Conservation (phyloP, 2,113 vertebrate species). For the Ciconia maguari region DNA sequence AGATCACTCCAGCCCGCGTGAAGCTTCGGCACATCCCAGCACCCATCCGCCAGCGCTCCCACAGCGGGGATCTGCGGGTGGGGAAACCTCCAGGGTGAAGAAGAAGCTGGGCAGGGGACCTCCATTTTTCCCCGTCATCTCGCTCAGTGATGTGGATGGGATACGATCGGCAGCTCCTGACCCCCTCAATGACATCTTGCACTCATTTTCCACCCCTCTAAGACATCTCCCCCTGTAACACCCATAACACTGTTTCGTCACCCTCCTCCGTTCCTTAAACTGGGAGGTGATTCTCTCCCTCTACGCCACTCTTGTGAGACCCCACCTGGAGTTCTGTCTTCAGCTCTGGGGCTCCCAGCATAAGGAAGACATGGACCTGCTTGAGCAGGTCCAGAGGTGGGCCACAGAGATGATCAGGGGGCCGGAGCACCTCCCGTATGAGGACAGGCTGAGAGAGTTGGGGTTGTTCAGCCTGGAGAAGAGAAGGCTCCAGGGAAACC, state of each 20-base stretch:
- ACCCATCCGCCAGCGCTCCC: not conserved
- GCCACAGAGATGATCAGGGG: too few species aligned
- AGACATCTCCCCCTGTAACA: not conserved
- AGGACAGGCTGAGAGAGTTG: too few species aligned
- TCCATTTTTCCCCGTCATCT: not conserved
- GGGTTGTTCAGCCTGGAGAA: too few species aligned
- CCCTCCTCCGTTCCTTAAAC: not conserved
- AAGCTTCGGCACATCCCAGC: not conserved
- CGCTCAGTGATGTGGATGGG: not conserved
- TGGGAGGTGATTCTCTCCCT: not conserved
- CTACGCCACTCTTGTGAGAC: too few species aligned
- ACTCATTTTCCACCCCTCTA: not conserved
- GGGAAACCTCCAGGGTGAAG: not conserved
- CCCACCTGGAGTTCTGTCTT: too few species aligned
- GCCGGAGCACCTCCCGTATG: too few species aligned
- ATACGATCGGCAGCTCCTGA: not conserved
- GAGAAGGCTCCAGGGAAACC: too few species aligned
- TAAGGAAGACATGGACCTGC: too few species aligned
- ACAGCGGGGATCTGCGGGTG: not conserved
- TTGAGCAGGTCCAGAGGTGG: too few species aligned
- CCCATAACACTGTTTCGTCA: fast-evolving
- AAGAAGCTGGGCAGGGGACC: not conserved
- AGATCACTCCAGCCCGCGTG: not conserved
- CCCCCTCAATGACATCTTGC: not conserved
- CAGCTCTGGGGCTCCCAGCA: too few species aligned